Evolutionary conservation across 1,140 invertebrate species (phyloP).

Genomic region (Halyomorpha halys): DNA sequence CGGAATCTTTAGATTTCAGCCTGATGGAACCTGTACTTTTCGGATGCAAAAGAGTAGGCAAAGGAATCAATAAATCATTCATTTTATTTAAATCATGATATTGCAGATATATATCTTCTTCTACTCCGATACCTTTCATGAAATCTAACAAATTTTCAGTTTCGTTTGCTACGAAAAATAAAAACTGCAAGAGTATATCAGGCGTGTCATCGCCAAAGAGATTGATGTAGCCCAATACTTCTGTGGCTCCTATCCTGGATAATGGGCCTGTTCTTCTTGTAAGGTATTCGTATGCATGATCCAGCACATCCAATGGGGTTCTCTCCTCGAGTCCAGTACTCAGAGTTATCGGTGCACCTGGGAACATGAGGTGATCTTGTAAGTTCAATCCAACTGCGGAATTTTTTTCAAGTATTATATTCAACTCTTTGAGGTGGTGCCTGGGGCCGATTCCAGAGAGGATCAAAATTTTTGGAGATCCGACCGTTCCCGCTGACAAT

Average conservation of each 20-base stretch:
- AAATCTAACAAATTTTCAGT: slow-evolving; percentile 46
- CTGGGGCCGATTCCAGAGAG: slow-evolving; percentile 42
- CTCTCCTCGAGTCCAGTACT: background rate
- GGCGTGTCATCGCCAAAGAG: slow-evolving; percentile 35
- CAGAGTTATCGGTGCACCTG: slow-evolving; percentile 22
- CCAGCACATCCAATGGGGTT: slow-evolving; percentile 33
- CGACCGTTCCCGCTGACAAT: slow-evolving; percentile 35
- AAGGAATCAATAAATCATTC: slow-evolving; percentile 44
- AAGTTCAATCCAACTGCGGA: slow-evolving; percentile 40
- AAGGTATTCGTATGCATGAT: slow-evolving; percentile 40
- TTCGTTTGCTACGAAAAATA: slow-evolving; percentile 38
- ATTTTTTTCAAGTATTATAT: slow-evolving; percentile 29
- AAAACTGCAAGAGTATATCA: slow-evolving; percentile 34
- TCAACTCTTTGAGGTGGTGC: slow-evolving; percentile 34
- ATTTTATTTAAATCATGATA: slow-evolving; percentile 39
- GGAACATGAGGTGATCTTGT: slow-evolving; percentile 40
- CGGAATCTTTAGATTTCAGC: slow-evolving; percentile 41
- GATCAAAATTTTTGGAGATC: slow-evolving; percentile 39
- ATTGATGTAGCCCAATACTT: slow-evolving; percentile 38
- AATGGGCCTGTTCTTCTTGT: slow-evolving; percentile 37
- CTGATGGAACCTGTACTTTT: slow-evolving; percentile 40
- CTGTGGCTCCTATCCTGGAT: slow-evolving; percentile 36
- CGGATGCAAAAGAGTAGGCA: slow-evolving; percentile 39
- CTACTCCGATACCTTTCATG: slow-evolving; percentile 36
- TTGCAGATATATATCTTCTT: slow-evolving; percentile 58